Evolutionary conservation across 2,888 invertebrate species (phyloP).

Genomic region (Harpalus rufipes): DNA sequence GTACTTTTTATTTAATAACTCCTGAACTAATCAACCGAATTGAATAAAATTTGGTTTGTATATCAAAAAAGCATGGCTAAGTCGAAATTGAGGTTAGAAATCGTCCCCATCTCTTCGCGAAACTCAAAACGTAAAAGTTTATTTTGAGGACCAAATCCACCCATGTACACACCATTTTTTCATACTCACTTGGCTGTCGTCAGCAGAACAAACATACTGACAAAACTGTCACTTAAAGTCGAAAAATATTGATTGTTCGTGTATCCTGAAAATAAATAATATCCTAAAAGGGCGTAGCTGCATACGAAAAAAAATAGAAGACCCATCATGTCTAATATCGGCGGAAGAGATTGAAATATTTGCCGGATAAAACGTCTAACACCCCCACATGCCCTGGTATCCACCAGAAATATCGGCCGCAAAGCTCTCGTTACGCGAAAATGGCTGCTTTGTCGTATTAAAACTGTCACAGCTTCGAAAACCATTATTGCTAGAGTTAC

Average conservation of each 20-base stretch:
- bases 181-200: constrained; percentile 92
- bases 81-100: too few species aligned
- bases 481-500: constrained; percentile 89
- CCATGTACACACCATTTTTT: too few species aligned
- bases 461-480: constrained; percentile 88
- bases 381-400: constrained; percentile 90
- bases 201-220: constrained; percentile 92
- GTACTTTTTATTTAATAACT: too few species aligned
- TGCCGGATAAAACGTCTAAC: constrained; percentile 87
- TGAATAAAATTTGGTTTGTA: too few species aligned
- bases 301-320: constrained; percentile 91
- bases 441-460: constrained; percentile 90
- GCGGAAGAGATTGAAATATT: constrained; percentile 90
- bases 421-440: constrained; percentile 92
- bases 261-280: constrained; percentile 88
- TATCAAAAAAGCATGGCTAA: background rate
- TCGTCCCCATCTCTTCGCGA: too few species aligned
- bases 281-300: constrained; percentile 90
- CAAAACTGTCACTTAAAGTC: constrained; percentile 89
- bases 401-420: constrained; percentile 92
- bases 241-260: constrained; percentile 87
- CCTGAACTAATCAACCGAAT: too few species aligned
- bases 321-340: constrained; percentile 92
- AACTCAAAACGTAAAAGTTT: too few species aligned
- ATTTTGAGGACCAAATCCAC: too few species aligned